Evolutionary conservation across 2,113 vertebrate genomes (phyloP).

Genomic region (Castor canadensis): DNA sequence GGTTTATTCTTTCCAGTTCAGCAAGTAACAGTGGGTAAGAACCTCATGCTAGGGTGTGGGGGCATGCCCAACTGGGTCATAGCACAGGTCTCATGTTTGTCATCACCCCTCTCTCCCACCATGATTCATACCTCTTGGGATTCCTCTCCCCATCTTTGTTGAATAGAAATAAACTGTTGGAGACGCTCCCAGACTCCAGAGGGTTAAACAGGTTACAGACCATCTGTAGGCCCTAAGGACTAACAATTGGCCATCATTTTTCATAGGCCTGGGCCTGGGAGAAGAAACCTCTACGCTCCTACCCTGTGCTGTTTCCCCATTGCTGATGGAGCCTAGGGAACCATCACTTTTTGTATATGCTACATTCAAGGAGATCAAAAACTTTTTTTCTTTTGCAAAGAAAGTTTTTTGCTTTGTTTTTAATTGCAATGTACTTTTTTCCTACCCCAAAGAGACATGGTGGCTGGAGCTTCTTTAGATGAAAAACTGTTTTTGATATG

Average conservation of each 20-base stretch:
- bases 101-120: background rate
- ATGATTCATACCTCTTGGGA: background rate
- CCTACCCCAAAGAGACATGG: constrained; percentile 82
- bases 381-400: constrained; percentile 77
- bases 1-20: constrained; percentile 93
- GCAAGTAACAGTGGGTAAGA: constrained; percentile 87
- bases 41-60: background rate
- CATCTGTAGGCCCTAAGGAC: background rate
- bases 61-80: background rate
- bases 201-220: background rate
- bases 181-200: background rate
- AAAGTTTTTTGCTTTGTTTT: constrained; percentile 65
- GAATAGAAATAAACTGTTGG: background rate
- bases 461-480: constrained; percentile 60
- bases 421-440: constrained; percentile 67
- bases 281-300: background rate
- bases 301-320: background rate
- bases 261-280: background rate
- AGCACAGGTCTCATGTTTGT: background rate
- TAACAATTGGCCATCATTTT: background rate
- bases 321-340: background rate
- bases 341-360: background rate
- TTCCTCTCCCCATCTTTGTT: background rate
- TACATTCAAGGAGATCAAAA: constrained; percentile 55
- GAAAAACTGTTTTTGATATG: constrained; percentile 30